phyloP scores from a whole-genome alignment of 1,140 invertebrate species.

The Lordiphosa clarofinis region DNA sequence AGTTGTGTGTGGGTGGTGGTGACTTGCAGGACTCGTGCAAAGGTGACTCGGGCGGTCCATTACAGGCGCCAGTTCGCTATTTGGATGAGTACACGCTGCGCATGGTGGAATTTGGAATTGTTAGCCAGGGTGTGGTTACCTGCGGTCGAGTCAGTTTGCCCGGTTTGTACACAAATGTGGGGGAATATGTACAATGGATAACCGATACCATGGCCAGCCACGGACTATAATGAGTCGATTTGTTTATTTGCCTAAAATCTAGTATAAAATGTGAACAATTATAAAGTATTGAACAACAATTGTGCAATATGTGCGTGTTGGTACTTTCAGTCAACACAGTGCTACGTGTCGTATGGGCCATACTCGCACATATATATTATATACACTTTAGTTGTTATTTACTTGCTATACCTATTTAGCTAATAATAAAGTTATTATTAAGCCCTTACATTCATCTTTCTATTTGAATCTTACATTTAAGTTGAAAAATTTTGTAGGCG shows the following conservation, averaged over 20 bases:
- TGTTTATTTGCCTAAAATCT: slow-evolving; percentile 1
- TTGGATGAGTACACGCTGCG: slow-evolving; percentile 38
- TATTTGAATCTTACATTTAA: neutral
- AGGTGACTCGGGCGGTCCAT: slow-evolving; percentile 81
- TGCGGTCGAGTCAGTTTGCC: slow-evolving; percentile 79
- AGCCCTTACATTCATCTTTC: neutral
- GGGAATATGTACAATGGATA: slow-evolving; percentile 79
- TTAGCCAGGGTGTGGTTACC: slow-evolving; percentile 81
- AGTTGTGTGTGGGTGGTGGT: slow-evolving; percentile 63
- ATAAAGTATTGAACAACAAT: neutral
- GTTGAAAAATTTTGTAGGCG: too few relatives aligned
- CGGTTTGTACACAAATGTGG: slow-evolving; percentile 79
- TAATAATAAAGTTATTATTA: neutral
- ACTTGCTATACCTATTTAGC: slow-evolving; percentile 1
- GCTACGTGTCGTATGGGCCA: neutral
- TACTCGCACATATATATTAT: neutral
- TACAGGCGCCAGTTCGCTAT: slow-evolving; percentile 50
- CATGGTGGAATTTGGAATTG: slow-evolving; percentile 80
- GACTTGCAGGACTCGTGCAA: slow-evolving; percentile 82
- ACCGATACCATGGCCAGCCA: slow-evolving; percentile 74
- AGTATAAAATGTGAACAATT: neutral
- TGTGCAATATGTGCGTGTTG: neutral
- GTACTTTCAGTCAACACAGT: neutral
- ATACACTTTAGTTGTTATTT: neutral
- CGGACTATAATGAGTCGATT: slow-evolving; percentile 31